Conservation (phyloP, 2,888 invertebrate genomes). For the Blastobasis adustella region DNA sequence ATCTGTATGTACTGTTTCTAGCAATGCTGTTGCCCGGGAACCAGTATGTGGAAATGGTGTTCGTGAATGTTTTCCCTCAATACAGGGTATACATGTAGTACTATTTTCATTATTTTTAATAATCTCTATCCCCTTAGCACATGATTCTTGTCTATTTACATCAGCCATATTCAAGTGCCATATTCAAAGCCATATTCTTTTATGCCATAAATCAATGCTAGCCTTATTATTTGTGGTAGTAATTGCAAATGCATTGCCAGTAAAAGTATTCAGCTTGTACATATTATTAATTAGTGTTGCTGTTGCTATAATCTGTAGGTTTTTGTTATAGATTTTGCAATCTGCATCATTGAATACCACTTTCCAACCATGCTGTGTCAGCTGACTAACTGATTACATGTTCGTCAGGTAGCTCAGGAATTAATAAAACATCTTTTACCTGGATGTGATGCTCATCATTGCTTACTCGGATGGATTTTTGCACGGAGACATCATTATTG, state of each 20-base stretch:
- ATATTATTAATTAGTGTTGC: constrained; percentile 13
- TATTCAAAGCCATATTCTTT: constrained; percentile 5
- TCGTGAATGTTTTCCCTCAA: constrained; percentile 1
- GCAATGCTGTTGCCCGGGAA: background rate
- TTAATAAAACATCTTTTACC: constrained; percentile 16
- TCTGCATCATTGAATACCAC: constrained; percentile 11
- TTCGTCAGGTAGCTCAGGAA: constrained; percentile 16
- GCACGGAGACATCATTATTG: constrained; percentile 10
- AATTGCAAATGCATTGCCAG: constrained; percentile 4
- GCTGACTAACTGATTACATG: constrained; percentile 17
- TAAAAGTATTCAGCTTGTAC: constrained; percentile 11
- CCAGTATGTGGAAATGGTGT: background rate
- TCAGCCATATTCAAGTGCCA: constrained; percentile 4
- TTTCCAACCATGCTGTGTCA: constrained; percentile 14
- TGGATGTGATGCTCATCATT: constrained; percentile 8
- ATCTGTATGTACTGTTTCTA: background rate
- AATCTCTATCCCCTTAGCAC: constrained; percentile 1
- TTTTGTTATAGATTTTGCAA: constrained; percentile 12
- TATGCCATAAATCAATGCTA: background rate
- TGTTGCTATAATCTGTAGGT: constrained; percentile 8
- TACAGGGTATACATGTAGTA: background rate
- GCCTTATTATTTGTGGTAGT: background rate
- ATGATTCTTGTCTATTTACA: constrained; percentile 3
- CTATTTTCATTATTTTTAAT: background rate
- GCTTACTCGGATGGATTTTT: background rate